Conservation (phyloP, 64 coral and sea anemone genomes). For the Stichodactyla mertensii region DNA sequence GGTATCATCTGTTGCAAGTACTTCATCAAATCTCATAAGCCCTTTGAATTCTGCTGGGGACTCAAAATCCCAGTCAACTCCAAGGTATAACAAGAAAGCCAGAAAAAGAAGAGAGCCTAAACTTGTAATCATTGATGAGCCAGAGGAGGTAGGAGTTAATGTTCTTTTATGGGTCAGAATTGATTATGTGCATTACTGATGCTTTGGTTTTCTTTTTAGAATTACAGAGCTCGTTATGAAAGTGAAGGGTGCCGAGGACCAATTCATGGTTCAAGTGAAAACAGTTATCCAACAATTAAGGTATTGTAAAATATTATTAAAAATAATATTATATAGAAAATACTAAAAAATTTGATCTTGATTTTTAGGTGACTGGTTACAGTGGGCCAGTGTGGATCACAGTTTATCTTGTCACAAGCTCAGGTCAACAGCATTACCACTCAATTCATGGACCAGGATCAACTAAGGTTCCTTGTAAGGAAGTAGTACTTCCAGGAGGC, state of each 20-base stretch:
- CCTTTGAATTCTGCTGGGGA: not conserved
- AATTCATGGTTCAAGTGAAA: constrained; percentile 88
- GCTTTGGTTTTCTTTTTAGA: constrained; percentile 54
- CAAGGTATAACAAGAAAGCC: constrained; percentile 8
- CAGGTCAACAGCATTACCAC: constrained; percentile 86
- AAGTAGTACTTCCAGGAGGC: constrained; percentile 64
- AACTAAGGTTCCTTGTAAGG: constrained; percentile 95
- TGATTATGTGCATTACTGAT: not conserved
- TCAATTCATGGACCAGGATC: constrained; percentile 97
- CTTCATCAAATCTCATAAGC: not conserved
- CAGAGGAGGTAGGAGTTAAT: constrained; percentile 65
- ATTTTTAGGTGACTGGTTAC: constrained; percentile 68
- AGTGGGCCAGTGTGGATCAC: constrained; percentile 87
- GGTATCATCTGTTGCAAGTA: not conserved
- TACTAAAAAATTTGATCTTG: not conserved
- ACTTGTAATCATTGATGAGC: constrained; percentile 78
- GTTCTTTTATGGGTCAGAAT: not conserved
- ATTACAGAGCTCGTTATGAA: constrained; percentile 96
- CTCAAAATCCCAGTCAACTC: constrained; percentile 1
- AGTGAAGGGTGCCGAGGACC: constrained; percentile 99
- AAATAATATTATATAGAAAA: not conserved
- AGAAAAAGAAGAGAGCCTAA: constrained; percentile 39
- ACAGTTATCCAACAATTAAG: constrained; percentile 88
- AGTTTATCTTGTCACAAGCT: constrained; percentile 83
- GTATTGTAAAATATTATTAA: constrained; percentile 26